phyloP scores from a whole-genome alignment of 2,888 invertebrate genomes.

The Acleris emargana region DNA sequence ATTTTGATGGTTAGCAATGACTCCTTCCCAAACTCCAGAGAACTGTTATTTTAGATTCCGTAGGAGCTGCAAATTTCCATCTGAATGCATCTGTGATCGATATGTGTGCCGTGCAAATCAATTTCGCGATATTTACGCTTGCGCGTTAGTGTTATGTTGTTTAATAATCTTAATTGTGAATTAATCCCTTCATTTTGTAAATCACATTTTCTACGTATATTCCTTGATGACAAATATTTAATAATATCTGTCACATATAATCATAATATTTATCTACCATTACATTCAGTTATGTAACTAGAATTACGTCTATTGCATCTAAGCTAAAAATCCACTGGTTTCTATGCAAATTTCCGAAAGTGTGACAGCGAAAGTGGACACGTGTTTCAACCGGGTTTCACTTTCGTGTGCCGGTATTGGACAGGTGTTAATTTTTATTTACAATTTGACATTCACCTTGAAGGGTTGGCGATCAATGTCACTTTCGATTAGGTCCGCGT shows the following conservation, averaged over 20 bases:
- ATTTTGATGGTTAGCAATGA: no score
- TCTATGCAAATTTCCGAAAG: conserved; percentile 70
- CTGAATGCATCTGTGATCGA: no score
- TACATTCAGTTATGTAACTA: conserved; percentile 20
- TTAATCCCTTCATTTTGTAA: no score
- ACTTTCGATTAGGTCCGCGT: conserved; percentile 32
- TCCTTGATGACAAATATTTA: background rate
- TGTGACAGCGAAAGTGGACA: conserved; percentile 65
- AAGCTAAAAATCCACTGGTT: conserved; percentile 47
- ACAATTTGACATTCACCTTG: conserved; percentile 48
- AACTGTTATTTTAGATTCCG: no score
- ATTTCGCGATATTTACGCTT: no score
- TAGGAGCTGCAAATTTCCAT: no score
- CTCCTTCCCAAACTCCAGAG: no score
- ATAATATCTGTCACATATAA: background rate
- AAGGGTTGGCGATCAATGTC: conserved; percentile 31
- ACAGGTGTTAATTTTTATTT: conserved; percentile 32
- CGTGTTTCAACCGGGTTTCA: conserved; percentile 57
- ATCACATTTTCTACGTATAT: no score
- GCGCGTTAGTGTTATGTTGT: no score
- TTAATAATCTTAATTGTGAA: no score
- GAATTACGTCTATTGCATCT: conserved; percentile 25
- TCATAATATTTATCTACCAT: conserved; percentile 15
- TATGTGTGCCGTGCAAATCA: no score
- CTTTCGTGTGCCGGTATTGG: conserved; percentile 49